Evolutionary conservation across 1,140 invertebrate genomes (phyloP), one percentile per base, ranked within the genome.

Genomic region (Trypoxylus dichotomus): DNA sequence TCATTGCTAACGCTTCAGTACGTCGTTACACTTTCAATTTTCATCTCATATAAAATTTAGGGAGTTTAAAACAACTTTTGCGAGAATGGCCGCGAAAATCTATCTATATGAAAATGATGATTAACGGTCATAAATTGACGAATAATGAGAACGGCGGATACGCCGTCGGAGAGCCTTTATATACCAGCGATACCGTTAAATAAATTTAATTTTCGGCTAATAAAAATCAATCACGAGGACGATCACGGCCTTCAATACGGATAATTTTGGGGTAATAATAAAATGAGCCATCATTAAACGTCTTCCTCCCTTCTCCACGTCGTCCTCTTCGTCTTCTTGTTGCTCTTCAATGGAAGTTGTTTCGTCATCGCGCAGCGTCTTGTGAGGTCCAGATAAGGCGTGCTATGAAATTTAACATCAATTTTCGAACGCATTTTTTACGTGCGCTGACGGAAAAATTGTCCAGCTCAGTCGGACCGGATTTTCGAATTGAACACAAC

Each of bases 391-490:
- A 73, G 43, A 42, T 25, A 42, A 54, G 43, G 37, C 74, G 74
- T 42, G 71, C 74, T 32, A 75, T 75, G 74, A 75, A 75, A 47
- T 75, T 75, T 75, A 75, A 75, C 74, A 75, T 73, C 74, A 75
- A 75, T 75, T 75, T 75, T 75, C 74, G 74, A 75, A 41, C 43
- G 42, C 25, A 75, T 42, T 25, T 75, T 47, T 75, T 75, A 47
- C 60, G 21, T 63, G 19, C 60, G 60, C 21, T 63, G 25, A 63
- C 19, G 60, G 60, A 63, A 63, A 63, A 63, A 63, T 63, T 63
- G 60, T 63, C 60, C 60, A 11, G 60, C 19, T 63, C 60, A 19
- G 60, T 27, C 19, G 21, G 21, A 24, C 19, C 21, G 60, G 21
- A 6, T 10, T 24, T 19, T 27, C 19, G 60, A 21, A 21, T 58